Base-by-base conservation (phyloP, 2,888 invertebrate genomes). In the Aplocera efformata region DNA sequence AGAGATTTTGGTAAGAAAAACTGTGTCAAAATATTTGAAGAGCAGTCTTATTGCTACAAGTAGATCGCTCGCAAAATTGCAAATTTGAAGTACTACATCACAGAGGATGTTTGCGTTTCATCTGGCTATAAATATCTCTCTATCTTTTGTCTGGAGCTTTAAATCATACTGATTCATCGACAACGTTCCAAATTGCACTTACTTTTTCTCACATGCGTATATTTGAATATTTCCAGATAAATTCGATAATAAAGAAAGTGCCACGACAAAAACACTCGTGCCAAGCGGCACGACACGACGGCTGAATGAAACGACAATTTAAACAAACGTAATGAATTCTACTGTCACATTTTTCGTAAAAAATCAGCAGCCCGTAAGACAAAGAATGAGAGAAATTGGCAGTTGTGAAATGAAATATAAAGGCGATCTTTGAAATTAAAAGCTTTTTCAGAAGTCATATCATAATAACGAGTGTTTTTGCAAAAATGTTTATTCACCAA, bases 381-480 rank as follows among this genome's bases (percentile, higher is more conserved):
- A 82, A 80, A 77, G 69, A 67, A 57, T 49, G 67, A 61, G 56
- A 63, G 61, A 73, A 77, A 79, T 78, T 77, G 74, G 73, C 74
- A 72, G 58, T 66, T 61, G 56, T 63, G 60, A 64, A 63, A 61
- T 60, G 56, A 63, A n/a, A n/a, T n/a, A n/a, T n/a, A n/a, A 56
- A 66, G 67, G 67, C 29, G 37, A 47, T 50, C 32, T 37, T 69
- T 64, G 60, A 66, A 65, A 63, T 68, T 67, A 65, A 70, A 65
- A 62, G 65, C 63, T 61, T 63, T 51, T 40, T 32, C 32, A 9
- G 32, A 44, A 40, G 39, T 40, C 32, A 39, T 9, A 24, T 28
- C 32, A 32, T 36, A 17, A 17, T 32, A 17, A 34, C 24, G 28
- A 44, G 35, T 32, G 22, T 36, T 45, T 35, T 40, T 17, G 21